Conservation (phyloP, 2,888 invertebrate species). For the Chydorus sphaericus region DNA sequence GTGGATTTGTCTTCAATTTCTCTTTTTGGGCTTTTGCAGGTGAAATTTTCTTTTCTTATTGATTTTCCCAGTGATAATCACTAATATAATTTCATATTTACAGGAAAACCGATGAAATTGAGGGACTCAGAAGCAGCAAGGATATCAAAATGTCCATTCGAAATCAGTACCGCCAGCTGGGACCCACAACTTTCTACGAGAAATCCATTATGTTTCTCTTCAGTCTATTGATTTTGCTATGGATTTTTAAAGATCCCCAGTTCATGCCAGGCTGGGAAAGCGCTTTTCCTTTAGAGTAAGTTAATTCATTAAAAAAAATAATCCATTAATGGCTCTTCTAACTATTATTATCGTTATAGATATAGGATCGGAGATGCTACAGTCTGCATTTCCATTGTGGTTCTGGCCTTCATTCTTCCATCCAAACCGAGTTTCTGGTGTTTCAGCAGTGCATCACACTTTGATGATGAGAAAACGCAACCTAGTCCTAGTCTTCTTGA, state of each 20-base stretch:
- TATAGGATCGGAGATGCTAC: slow-evolving; percentile 29
- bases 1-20: slow-evolving; percentile 62
- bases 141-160: slow-evolving; percentile 31
- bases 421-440: slow-evolving; percentile 23
- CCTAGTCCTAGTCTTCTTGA: slow-evolving; percentile 51
- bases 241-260: slow-evolving; percentile 78
- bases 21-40: slow-evolving; percentile 46
- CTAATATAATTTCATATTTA: not conserved
- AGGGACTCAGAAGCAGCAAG: not conserved
- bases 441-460: not conserved
- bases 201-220: slow-evolving; percentile 53
- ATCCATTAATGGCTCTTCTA: not conserved
- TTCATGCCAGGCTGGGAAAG: slow-evolving; percentile 78
- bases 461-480: not conserved
- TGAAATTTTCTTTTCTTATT: not conserved
- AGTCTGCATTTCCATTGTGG: slow-evolving; percentile 31
- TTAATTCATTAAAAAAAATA: not conserved
- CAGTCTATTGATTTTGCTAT: slow-evolving; percentile 61
- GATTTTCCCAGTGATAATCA: not conserved
- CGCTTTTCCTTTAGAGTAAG: slow-evolving; percentile 42
- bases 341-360: not conserved
- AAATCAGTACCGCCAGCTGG: slow-evolving; percentile 59
- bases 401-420: slow-evolving; percentile 32
- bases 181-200: slow-evolving; percentile 65
- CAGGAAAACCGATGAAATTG: not conserved